Evolutionary conservation across 2,797 vertebrate genomes (phyloP).

Genomic region (Bradypus variegatus): DNA sequence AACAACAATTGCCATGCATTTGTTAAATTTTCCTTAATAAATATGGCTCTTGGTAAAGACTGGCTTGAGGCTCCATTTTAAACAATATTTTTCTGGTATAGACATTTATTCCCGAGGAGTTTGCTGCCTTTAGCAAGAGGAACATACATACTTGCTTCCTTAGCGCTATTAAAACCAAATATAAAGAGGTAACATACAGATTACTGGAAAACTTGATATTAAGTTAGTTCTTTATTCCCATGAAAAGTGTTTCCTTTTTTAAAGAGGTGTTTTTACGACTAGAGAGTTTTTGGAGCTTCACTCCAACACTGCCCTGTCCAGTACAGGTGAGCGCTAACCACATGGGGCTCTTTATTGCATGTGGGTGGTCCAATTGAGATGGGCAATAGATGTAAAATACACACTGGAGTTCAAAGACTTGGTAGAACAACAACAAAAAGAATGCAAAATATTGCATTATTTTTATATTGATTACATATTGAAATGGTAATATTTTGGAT

Average conservation of each 20-base stretch:
- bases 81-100: constrained; percentile 25
- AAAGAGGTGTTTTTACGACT: neutral
- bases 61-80: constrained; percentile 11
- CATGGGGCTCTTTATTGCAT: too few species aligned
- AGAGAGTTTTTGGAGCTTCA: neutral
- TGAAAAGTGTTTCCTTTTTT: neutral
- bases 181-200: neutral
- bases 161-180: neutral
- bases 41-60: constrained; percentile 13
- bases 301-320: neutral
- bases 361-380: neutral
- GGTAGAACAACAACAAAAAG: neutral
- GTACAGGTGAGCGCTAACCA: neutral
- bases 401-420: neutral
- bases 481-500: constrained; percentile 17
- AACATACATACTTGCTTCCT: neutral
- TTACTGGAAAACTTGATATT: neutral
- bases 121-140: neutral
- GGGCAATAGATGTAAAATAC: neutral
- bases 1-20: neutral
- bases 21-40: constrained; percentile 32
- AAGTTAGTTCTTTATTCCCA: neutral
- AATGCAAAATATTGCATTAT: neutral
- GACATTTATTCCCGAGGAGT: neutral
- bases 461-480: neutral